Percentiles rank a stretch among this genome's conserved stretches.
Conservation (phyloP, 2,888 invertebrate species). For the Danaus chrysippus region DNA sequence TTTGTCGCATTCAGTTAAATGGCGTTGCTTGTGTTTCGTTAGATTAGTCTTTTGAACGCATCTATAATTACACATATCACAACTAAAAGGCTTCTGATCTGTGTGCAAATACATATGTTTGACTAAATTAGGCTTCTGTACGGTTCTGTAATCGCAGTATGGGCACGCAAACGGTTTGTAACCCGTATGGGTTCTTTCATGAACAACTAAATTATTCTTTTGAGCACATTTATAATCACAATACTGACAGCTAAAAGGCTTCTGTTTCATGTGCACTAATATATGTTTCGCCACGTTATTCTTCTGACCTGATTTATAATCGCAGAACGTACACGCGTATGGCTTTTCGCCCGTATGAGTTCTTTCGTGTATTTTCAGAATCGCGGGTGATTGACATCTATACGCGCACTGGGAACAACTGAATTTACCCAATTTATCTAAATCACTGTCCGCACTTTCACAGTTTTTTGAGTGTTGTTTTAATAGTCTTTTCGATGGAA, state of each 20-base stretch:
- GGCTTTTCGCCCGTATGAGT: constrained; percentile 74
- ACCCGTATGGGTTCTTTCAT: constrained; percentile 73
- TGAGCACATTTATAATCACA: constrained; percentile 75
- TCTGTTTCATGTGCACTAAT: constrained; percentile 74
- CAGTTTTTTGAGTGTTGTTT: constrained; percentile 65
- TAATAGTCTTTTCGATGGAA: constrained; percentile 59
- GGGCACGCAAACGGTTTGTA: constrained; percentile 74
- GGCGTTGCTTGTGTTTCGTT: constrained; percentile 71
- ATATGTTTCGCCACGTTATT: constrained; percentile 76
- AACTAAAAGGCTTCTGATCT: constrained; percentile 72
- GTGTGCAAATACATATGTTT: constrained; percentile 77
- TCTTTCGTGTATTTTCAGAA: constrained; percentile 72
- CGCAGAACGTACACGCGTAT: constrained; percentile 69
- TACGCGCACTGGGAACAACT: constrained; percentile 67
- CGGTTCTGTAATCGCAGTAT: constrained; percentile 70
- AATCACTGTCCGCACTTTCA: constrained; percentile 40
- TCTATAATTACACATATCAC: constrained; percentile 68
- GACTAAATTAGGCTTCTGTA: constrained; percentile 73
- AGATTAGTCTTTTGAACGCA: constrained; percentile 75
- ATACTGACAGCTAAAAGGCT: constrained; percentile 70
- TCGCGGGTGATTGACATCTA: constrained; percentile 72
- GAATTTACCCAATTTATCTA: constrained; percentile 63
- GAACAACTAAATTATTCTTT: constrained; percentile 73
- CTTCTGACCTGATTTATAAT: constrained; percentile 74
- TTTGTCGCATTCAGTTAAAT: constrained; percentile 60